These are phyloP conservation scores for Lepisosteus oculatus DNA, from an alignment of 2,113 vertebrate genomes.

Conservation along the genomic window DNA sequence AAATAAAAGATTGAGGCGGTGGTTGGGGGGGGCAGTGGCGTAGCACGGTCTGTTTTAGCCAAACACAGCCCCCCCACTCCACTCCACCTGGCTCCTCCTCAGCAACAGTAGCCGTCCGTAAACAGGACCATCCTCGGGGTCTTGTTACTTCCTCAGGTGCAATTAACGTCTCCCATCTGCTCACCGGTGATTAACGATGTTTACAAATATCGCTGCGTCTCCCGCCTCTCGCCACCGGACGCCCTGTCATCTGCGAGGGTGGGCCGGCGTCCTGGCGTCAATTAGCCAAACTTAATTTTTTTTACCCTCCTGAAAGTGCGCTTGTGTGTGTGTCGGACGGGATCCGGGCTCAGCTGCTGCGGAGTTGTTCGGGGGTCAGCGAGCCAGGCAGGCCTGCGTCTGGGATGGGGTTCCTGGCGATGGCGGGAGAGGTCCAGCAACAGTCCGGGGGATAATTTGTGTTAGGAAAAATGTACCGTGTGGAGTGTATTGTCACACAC, in stretches of 20 bases:
- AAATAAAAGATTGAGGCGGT: background rate
- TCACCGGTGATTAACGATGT: constrained; percentile 91
- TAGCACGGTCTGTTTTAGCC: constrained; percentile 7
- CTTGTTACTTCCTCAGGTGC: constrained; percentile 81
- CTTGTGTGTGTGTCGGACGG: constrained; percentile 22
- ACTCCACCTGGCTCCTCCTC: background rate
- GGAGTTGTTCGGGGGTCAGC: too few relatives aligned
- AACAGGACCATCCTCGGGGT: constrained; percentile 88
- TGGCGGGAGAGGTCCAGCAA: too few relatives aligned
- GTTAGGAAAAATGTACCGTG: too few relatives aligned
- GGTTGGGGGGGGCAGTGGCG: background rate
- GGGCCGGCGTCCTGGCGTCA: background rate
- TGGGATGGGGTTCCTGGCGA: too few relatives aligned
- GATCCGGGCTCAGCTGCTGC: constrained; percentile 18
- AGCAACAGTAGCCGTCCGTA: constrained; percentile 63
- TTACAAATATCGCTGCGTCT: constrained; percentile 73
- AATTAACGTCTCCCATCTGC: constrained; percentile 90
- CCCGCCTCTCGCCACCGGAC: background rate
- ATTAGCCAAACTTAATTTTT: constrained; percentile 17
- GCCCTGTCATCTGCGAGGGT: constrained; percentile 9
- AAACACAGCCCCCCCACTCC: constrained; percentile 13
- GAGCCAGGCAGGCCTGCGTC: too few relatives aligned
- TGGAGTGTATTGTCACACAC: too few relatives aligned
- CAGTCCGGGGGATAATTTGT: too few relatives aligned
- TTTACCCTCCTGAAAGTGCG: too few relatives aligned